Base-by-base conservation (phyloP, 2,113 vertebrate genomes). In the Sinocyclocheilus rhinocerous region DNA sequence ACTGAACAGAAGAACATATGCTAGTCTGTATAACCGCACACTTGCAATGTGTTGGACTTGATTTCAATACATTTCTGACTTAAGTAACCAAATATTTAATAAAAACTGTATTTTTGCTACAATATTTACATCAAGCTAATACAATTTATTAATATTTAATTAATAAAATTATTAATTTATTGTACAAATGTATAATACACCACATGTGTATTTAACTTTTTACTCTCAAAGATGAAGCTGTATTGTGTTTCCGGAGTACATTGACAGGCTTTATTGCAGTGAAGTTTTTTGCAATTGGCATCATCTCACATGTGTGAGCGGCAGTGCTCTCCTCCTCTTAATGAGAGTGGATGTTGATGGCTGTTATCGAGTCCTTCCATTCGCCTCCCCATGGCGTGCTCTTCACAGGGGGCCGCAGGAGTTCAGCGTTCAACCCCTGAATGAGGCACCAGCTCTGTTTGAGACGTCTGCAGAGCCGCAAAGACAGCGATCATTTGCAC, bases 381-480 rank as follows among this genome's bases (percentile, higher is more conserved):
- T 83, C 11, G 6, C 63, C 50, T 42, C 45, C 81, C 86, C 63
- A 8, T 5, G 15, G 65, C 11, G 65, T 2, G 36, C 73, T 83
- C 52, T 83, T 76, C 76, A 70, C 57, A 29, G n/a, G 81, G 33
- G 57, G 45, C 61, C 8, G 61, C 61, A 16, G 7, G 72, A 59
- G 69, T 45, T 26, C 70, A 10, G 39, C 45, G 67, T 36, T 76
- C 65, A 48, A 11, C 29, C 84, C 92, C 75, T 89, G 89, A 92
- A 87, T 90, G 88, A 88, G 88, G 88, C 73, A 50, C 83, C 81
- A 0, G n/a, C 81, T 89, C 92, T 87, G 86, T 91, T 87, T 86
- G 92, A 91, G 92, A 90, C 76, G 50, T 67, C 89, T 89, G 90
- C 90, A 73, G 90, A 93, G 87, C 7, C 8, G 9, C 42, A 33